Conservation (phyloP, 2,888 invertebrate genomes). For the Chorisops tibialis region DNA sequence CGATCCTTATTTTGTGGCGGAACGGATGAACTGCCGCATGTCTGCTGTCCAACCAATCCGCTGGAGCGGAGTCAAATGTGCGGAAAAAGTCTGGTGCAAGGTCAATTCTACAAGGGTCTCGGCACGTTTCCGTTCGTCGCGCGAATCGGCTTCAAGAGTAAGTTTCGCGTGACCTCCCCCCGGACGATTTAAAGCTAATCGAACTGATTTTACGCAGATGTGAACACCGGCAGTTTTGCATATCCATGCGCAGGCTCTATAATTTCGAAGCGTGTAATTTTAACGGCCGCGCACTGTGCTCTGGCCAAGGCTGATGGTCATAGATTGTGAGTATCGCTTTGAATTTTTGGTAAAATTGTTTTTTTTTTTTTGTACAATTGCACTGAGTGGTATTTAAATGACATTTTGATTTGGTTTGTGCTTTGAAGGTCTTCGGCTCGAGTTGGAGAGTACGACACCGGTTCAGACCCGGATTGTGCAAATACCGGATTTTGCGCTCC, state of each 20-base stretch:
- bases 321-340: slow-evolving; percentile 63
- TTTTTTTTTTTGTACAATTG: not conserved
- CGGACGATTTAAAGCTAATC: not conserved
- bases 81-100: slow-evolving; percentile 64
- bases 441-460: slow-evolving; percentile 70
- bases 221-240: slow-evolving; percentile 63
- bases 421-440: slow-evolving; percentile 63
- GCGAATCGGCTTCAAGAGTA: slow-evolving; percentile 72
- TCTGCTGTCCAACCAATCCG: slow-evolving; percentile 51
- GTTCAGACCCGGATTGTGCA: slow-evolving; percentile 72
- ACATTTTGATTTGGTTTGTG: not conserved
- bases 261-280: slow-evolving; percentile 59
- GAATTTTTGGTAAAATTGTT: not conserved
- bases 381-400: not conserved
- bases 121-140: slow-evolving; percentile 76
- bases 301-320: slow-evolving; percentile 72
- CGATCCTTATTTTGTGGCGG: slow-evolving; percentile 50
- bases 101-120: slow-evolving; percentile 62
- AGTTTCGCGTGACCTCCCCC: slow-evolving; percentile 40
- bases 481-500: slow-evolving; percentile 69
- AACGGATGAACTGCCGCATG: slow-evolving; percentile 48
- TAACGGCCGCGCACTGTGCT: slow-evolving; percentile 78
- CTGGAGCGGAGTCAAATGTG: slow-evolving; percentile 56
- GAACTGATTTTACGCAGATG: slow-evolving; percentile 53
- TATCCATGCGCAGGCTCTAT: slow-evolving; percentile 77